phyloP scores from a whole-genome alignment of 2,113 vertebrate species.

The Ptychochromis oligacanthus region DNA sequence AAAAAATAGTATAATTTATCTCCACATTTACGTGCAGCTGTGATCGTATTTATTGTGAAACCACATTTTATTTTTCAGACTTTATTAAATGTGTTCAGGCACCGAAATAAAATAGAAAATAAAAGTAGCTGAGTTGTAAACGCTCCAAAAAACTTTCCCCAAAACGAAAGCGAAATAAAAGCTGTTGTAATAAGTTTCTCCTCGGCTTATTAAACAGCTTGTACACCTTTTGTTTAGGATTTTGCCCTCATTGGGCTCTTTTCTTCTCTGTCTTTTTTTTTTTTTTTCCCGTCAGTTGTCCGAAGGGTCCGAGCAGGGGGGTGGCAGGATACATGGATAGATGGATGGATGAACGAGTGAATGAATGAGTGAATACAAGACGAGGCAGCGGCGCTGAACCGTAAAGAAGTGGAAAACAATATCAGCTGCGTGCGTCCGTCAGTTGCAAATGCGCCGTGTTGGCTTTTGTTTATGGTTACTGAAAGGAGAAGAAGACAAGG shows the following conservation, averaged over 20 bases:
- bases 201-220: constrained; percentile 43
- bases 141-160: background rate
- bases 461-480: constrained; percentile 80
- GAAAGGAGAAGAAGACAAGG: constrained; percentile 60
- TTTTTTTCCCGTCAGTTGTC: constrained; percentile 65
- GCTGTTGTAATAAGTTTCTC: constrained; percentile 48
- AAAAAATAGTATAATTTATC: background rate
- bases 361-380: constrained; percentile 78
- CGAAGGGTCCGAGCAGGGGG: constrained; percentile 54
- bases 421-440: constrained; percentile 84
- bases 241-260: background rate
- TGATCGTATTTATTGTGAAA: background rate
- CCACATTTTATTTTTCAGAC: background rate
- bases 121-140: background rate
- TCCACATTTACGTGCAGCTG: background rate
- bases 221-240: constrained; percentile 23
- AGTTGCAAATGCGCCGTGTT: constrained; percentile 81
- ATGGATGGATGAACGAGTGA: constrained; percentile 41
- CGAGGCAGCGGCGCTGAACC: constrained; percentile 75
- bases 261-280: constrained; percentile 10
- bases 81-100: background rate
- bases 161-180: constrained; percentile 46
- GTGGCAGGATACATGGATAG: background rate
- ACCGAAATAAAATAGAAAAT: background rate
- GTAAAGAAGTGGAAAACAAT: constrained; percentile 85